Evolutionary conservation across 2,797 vertebrate species (phyloP).

Genomic region (Poeciliopsis infans): DNA sequence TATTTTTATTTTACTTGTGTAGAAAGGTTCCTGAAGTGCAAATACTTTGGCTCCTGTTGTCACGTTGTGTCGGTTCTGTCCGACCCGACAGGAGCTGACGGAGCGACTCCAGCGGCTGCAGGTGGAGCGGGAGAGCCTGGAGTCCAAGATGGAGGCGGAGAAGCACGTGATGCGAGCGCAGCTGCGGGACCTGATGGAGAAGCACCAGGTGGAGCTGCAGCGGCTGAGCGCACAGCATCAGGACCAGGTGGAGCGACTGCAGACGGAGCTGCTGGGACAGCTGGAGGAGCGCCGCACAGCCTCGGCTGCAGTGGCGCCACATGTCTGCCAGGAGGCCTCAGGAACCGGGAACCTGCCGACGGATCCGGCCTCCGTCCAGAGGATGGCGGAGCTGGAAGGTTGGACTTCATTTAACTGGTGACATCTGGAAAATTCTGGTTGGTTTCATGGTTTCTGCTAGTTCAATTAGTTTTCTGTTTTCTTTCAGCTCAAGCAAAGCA

Average conservation of each 20-base stretch:
- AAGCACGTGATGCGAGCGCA: slow-evolving; percentile 93
- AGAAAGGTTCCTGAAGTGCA: neutral
- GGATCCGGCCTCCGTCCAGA: slow-evolving; percentile 66
- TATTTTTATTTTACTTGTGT: neutral
- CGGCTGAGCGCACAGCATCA: slow-evolving; percentile 79
- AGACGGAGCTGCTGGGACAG: slow-evolving; percentile 79
- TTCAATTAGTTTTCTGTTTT: neutral
- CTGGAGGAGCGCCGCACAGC: slow-evolving; percentile 74
- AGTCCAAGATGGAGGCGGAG: slow-evolving; percentile 91
- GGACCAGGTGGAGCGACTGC: slow-evolving; percentile 78
- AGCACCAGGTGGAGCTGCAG: slow-evolving; percentile 84
- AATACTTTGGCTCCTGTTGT: neutral
- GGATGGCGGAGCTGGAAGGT: slow-evolving; percentile 86
- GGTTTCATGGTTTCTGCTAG: neutral
- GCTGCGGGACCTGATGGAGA: slow-evolving; percentile 89
- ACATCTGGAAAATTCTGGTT: neutral
- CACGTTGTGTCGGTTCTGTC: neutral
- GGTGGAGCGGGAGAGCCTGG: slow-evolving; percentile 87
- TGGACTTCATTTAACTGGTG: neutral
- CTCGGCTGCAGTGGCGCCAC: slow-evolving; percentile 19
- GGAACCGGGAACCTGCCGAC: neutral
- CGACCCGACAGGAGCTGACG: slow-evolving; percentile 76
- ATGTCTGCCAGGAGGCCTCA: slow-evolving; percentile 33
- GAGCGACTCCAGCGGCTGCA: slow-evolving; percentile 82
- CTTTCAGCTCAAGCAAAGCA: slow-evolving; percentile 83